These are phyloP conservation scores for Myoxocephalus aenaeus DNA, from an alignment of 2,797 vertebrate species.

Conservation along the genomic window DNA sequence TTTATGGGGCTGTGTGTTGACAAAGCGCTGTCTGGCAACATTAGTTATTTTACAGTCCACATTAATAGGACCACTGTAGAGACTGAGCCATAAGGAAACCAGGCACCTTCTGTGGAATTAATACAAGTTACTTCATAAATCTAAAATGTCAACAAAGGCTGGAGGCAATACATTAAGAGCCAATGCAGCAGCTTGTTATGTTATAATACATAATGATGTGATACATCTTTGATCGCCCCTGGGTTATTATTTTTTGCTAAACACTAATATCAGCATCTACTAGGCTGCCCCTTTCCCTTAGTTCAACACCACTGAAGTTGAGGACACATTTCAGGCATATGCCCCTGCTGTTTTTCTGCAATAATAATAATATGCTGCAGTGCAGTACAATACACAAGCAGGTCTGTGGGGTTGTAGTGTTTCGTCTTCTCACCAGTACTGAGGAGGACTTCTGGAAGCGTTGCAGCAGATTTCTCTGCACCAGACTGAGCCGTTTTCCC, in stretches of 20 bases:
- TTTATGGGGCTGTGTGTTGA: conserved; percentile 13
- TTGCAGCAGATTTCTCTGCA: conserved; percentile 86
- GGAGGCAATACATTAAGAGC: conserved; percentile 14
- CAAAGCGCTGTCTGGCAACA: conserved; percentile 37
- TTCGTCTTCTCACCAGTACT: conserved; percentile 86
- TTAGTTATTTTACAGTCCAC: conserved; percentile 44
- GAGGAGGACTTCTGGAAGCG: conserved; percentile 87
- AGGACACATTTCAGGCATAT: not conserved
- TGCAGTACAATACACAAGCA: conserved; percentile 17
- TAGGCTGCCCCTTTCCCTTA: not conserved
- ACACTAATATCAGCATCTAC: not conserved
- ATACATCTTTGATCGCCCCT: conserved; percentile 6
- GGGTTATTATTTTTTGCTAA: not conserved
- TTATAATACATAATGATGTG: conserved; percentile 12
- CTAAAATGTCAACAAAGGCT: conserved; percentile 19
- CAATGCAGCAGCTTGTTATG: conserved; percentile 8
- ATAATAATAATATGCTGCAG: conserved; percentile 44
- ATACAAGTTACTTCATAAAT: conserved; percentile 42
- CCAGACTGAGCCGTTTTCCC: conserved; percentile 84
- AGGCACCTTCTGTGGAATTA: conserved; percentile 28
- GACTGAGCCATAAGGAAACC: conserved; percentile 33
- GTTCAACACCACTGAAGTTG: not conserved
- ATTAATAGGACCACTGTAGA: conserved; percentile 55
- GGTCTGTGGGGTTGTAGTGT: conserved; percentile 11
- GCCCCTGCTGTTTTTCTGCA: conserved; percentile 11